Base-by-base conservation (phyloP, 2,113 vertebrate genomes). In the Erinaceus europaeus region DNA sequence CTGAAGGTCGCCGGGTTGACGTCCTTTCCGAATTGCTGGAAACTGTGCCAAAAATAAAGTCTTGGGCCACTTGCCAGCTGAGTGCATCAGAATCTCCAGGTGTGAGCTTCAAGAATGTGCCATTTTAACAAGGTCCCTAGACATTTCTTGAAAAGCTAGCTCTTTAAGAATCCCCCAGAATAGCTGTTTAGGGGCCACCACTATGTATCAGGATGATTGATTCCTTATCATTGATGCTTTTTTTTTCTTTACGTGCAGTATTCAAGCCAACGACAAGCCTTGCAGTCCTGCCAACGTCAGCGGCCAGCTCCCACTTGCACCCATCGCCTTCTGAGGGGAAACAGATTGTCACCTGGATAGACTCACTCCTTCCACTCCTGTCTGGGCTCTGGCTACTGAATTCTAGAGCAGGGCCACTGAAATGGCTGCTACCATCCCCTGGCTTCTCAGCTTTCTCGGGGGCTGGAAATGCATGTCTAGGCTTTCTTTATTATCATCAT, bases 61-160 rank as follows among this genome's bases (percentile, higher is more conserved):
- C 21, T 64, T 17, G 61, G 48, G 34, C 23, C 38, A 46, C 64
- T 68, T 0, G 9, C 59, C 38, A 90, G 44, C 75, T 59, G 6
- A 50, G 59, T 48, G 65, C n/a, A 71, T 36, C 23, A 65, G 15
- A 84, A 48, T 42, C 76, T 79, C 71, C 55, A 57, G 67, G 42
- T 44, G 13, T 36, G 59, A 69, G 38, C 9, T 7, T 77, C 50
- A 82, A 61, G 23, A 53, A 53, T 75, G 71, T 50, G 38, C 52
- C 3, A 90, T 87, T 91, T 88, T 90, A 85, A 71, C 27, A 69
- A 69, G 17, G 18, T 90, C 50, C 50, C 44, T 62, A 57, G 32
- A 38, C 32, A 44, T 68, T 84, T 86, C 34, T 48, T 20, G 38
- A 25, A 75, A 84, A 76, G 18, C 20, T 29, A 32, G 38, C 27